These are phyloP conservation scores for Bryconaethiops microstoma DNA, from an alignment of 2,797 vertebrate species.

Conservation along the genomic window DNA sequence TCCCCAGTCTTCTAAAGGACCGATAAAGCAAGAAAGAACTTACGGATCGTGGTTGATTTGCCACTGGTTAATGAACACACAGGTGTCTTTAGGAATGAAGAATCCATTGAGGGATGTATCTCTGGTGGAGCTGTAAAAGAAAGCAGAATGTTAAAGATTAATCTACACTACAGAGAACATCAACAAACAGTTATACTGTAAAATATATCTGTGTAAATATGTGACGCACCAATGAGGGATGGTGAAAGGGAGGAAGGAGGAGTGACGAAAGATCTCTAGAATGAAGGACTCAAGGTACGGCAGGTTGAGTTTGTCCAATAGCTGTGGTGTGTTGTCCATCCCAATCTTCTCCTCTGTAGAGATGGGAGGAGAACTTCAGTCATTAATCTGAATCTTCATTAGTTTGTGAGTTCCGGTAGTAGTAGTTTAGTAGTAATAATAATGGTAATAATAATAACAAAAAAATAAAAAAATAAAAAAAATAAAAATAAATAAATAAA, in stretches of 20 bases:
- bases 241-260: conserved; percentile 89
- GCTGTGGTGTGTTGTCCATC: conserved; percentile 69
- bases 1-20: too few relatives aligned
- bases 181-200: not conserved
- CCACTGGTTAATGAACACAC: conserved; percentile 96
- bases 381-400: not conserved
- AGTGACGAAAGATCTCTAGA: conserved; percentile 85
- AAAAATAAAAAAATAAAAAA: too few relatives aligned
- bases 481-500: too few relatives aligned
- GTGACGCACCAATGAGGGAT: conserved; percentile 88
- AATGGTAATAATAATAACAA: too few relatives aligned
- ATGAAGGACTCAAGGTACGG: conserved; percentile 87
- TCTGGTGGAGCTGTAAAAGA: conserved; percentile 79
- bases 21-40: conserved; percentile 63
- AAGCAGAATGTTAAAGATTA: not conserved
- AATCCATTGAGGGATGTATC: conserved; percentile 85
- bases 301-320: conserved; percentile 77
- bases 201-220: too few relatives aligned
- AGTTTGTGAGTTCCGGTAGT: too few relatives aligned
- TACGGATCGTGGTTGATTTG: conserved; percentile 93
- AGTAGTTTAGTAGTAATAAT: too few relatives aligned
- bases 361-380: conserved; percentile 18
- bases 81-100: conserved; percentile 90
- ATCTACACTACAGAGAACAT: not conserved
- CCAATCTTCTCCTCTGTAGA: conserved; percentile 80